Evolutionary conservation across 2,113 vertebrate genomes (phyloP).

Genomic region (Brienomyrus longianalis): DNA sequence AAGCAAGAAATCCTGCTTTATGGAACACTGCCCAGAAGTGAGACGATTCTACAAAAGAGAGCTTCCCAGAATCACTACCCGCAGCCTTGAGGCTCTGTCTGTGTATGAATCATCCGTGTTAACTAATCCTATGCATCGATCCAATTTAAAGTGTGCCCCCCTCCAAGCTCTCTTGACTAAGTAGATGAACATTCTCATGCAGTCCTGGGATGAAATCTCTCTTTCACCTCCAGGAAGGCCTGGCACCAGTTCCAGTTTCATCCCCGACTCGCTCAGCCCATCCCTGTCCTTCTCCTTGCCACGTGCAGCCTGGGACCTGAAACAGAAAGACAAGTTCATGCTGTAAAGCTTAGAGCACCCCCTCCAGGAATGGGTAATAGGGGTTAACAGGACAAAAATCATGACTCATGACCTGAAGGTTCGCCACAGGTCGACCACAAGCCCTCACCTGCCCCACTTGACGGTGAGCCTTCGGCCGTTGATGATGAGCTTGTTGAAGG

Average conservation of each 20-base stretch:
- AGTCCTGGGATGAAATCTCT: background rate
- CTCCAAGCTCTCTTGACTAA: background rate
- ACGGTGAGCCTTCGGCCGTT: conserved; percentile 91
- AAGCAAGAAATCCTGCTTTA: too few species aligned
- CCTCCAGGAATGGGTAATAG: background rate
- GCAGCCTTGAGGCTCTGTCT: background rate
- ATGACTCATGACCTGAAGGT: too few species aligned
- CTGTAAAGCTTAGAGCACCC: background rate
- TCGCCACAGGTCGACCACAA: background rate
- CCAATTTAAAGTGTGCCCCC: background rate
- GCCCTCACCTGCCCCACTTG: conserved; percentile 90
- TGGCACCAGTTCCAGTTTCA: conserved; percentile 79
- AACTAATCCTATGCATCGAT: background rate
- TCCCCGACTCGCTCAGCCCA: conserved; percentile 69
- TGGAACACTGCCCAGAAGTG: background rate
- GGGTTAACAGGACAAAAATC: background rate
- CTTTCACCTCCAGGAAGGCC: conserved; percentile 74
- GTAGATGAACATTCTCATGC: background rate
- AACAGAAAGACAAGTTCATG: conserved; percentile 22
- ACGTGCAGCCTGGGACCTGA: conserved; percentile 76
- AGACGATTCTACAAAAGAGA: background rate
- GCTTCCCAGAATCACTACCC: background rate
- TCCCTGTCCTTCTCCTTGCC: conserved; percentile 79
- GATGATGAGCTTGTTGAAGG: conserved; percentile 96
- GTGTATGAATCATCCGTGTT: background rate